Conservation (phyloP, 2,888 invertebrate genomes). For the Pseudococcus longispinus region DNA sequence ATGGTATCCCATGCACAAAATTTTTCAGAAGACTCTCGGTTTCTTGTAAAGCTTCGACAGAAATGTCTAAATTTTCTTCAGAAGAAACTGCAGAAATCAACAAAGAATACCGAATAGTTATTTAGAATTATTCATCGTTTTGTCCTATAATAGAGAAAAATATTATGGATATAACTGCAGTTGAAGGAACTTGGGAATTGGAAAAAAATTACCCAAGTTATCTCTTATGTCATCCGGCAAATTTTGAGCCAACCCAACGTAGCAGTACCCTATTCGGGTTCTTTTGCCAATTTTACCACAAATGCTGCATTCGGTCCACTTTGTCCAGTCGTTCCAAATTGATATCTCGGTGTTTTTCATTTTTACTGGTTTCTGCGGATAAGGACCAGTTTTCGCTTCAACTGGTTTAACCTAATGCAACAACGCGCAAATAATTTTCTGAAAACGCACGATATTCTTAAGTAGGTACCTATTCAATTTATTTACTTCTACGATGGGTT, state of each 20-base stretch:
- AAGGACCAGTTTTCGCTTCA: conserved; percentile 3
- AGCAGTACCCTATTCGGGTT: conserved; percentile 70
- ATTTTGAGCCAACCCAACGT: conserved; percentile 33
- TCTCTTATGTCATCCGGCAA: neutral
- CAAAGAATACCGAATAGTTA: neutral
- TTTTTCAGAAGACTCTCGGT: conserved; percentile 61
- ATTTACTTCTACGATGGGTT: conserved; percentile 63
- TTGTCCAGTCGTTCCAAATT: conserved; percentile 65
- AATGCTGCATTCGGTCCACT: conserved; percentile 72
- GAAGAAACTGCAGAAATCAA: conserved; percentile 56
- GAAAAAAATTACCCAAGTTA: neutral
- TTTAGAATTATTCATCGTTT: neutral
- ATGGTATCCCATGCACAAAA: conserved; percentile 69
- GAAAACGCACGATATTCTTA: neutral
- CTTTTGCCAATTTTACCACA: conserved; percentile 69
- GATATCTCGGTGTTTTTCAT: conserved; percentile 30
- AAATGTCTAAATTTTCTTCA: conserved; percentile 60
- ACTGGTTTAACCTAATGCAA: neutral
- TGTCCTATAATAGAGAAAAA: neutral
- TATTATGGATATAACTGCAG: no score
- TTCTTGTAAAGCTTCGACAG: neutral
- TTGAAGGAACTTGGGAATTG: no score
- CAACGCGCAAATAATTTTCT: neutral
- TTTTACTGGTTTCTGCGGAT: neutral
- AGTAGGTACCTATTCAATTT: neutral